Base-by-base conservation (phyloP, 2,888 invertebrate genomes). In the Heliothis peltigera region DNA sequence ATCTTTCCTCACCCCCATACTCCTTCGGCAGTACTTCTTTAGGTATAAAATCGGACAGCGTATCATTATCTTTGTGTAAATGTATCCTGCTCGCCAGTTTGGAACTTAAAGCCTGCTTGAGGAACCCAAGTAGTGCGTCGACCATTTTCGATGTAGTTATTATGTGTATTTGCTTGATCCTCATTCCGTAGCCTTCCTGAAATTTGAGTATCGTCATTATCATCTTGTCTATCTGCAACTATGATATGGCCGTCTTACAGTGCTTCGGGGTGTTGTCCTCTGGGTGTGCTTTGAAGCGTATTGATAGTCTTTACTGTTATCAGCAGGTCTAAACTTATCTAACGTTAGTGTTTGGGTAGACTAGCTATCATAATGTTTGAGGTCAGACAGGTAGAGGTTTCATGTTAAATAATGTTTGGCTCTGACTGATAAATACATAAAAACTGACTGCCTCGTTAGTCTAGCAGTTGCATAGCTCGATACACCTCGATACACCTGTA, bases 111-210 rank as follows among this genome's bases (percentile, higher is more conserved):
- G 89, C 69, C 61, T 87, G 87, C 62, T 89, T 92, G 0, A 91
- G 21, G 5, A 92, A 43, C 0, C 76, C 60, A 0, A 90, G 52
- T 0, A 92, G 59, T 0, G 80, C 48, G 0, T 90, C 88, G 0
- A 90, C 56, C 35, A 87, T 72, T 67, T 86, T 88, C 0, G 92
- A 92, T 8, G 72, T 22, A 6, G 88, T 82, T 46, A 91, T 57
- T 0, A 91, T 35, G 60, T 91, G 86, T 6, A 92, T 83, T 0
- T 84, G 86, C 63, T 89, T 90, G 6, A 92, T 67, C 66, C 88
- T 82, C 79, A 88, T 80, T 2, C 91, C 89, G 44, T 85, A 90
- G 4, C 89, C 89, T 74, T 91, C 87, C 93, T 93, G 81, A 21
- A 90, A 86, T 25, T 18, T 32, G 2, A 25, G 44, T n/a, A 47